Conservation (phyloP, 2,797 vertebrate genomes). For the Siniperca scherzeri region DNA sequence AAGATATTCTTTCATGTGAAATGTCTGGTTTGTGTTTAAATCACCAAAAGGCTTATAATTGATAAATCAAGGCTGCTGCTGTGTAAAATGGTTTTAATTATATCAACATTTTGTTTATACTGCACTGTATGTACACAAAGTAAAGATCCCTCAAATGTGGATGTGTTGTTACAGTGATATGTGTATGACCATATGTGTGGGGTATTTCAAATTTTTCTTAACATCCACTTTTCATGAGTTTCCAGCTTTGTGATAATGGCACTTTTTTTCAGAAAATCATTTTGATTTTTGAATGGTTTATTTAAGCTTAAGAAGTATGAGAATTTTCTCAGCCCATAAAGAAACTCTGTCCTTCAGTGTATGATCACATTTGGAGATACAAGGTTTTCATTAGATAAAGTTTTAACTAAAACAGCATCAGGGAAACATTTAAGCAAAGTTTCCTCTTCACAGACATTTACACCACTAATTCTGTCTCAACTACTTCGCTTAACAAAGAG, state of each 20-base stretch:
- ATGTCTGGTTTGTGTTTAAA: neutral
- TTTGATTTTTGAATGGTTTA: neutral
- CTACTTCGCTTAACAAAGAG: neutral
- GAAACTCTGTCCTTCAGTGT: neutral
- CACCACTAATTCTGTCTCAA: neutral
- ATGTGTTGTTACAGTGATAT: neutral
- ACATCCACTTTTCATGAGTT: too few species aligned
- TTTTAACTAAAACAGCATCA: neutral
- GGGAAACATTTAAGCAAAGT: neutral
- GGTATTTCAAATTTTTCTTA: neutral
- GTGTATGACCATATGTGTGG: neutral
- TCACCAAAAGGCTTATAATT: neutral
- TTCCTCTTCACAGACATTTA: neutral
- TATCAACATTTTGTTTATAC: neutral
- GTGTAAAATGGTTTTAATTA: neutral
- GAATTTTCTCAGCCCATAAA: neutral
- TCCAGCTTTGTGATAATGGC: neutral
- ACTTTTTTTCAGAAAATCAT: neutral
- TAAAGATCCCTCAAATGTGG: neutral
- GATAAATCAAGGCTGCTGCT: neutral
- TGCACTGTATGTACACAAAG: neutral
- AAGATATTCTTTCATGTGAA: neutral
- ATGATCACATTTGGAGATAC: neutral
- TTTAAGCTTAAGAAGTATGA: neutral
- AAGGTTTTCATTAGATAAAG: neutral